Base-by-base conservation (phyloP, 2,797 vertebrate species). In the Acanthopagrus latus region DNA sequence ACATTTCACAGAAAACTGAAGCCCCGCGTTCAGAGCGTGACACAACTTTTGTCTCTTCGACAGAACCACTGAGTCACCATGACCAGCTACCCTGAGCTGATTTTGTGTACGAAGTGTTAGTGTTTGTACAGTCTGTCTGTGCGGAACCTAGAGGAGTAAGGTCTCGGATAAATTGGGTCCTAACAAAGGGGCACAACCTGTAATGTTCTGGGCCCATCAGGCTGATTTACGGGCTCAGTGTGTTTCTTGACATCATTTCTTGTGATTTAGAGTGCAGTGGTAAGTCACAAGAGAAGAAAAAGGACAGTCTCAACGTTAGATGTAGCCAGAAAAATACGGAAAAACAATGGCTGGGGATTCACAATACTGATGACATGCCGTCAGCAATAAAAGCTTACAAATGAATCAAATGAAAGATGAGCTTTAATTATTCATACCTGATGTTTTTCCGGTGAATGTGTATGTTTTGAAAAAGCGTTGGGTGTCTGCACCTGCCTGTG, bases 161-260 rank as follows among this genome's bases (percentile, higher is more conserved):
- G 1, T 43, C 11, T 27, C 10, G 58, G 20, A 43, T 38, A 38
- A 46, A 65, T 47, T 0, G 33, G 16, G 8, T 41, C 46, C 14
- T 18, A 20, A 17, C 14, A 44, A 44, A 63, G 44, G 63, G 41
- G 43, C n/a, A 11, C 55, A 27, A 9, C 16, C 16, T 71, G 68
- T 54, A 41, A 47, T 38, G 25, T 17, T 54, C 23, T 51, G 33
- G 50, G 52, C 7, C 4, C 0, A 73, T 29, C 7, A 27, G 0
- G 0, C 33, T 0, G 4, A 23, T 27, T 47, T 20, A 60, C 41
- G 55, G 29, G 29, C 1, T 33, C 29, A 33, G 47, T 2, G 5
- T 23, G 29, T 27, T 62, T 56, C 56, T n/a, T 43, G 29, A 43
- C 56, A 48, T 74, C 21, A 56, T 62, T 52, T 65, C 54, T 23